These are phyloP conservation scores for Notospermus geniculatus DNA, from an alignment of 1,140 invertebrate species.

Conservation along the genomic window DNA sequence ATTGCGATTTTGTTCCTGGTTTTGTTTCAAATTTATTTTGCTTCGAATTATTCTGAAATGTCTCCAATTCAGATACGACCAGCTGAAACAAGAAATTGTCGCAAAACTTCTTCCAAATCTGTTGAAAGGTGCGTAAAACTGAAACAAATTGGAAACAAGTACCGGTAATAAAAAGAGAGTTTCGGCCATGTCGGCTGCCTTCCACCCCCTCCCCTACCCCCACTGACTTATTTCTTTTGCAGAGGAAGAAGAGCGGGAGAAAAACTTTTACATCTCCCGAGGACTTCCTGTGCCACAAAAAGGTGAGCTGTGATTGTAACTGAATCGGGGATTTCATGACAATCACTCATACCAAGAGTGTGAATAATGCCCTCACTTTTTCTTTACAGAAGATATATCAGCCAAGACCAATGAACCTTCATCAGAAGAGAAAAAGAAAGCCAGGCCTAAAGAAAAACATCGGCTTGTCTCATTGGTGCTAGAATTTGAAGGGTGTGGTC, in stretches of 20 bases:
- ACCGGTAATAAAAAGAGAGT: not conserved
- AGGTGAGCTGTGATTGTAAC: not conserved
- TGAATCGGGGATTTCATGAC: not conserved
- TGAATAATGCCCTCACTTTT: no score
- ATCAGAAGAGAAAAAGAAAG: not conserved
- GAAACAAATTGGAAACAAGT: not conserved
- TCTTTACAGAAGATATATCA: not conserved
- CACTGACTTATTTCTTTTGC: no score
- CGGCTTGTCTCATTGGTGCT: constrained; percentile 9
- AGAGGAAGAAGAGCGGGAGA: constrained; percentile 8
- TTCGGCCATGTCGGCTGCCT: no score
- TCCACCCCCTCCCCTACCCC: no score
- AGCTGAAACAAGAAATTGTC: constrained; percentile 8
- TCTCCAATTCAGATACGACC: constrained; percentile 3
- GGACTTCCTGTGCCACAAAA: not conserved
- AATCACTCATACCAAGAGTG: no score
- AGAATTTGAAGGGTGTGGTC: constrained; percentile 7
- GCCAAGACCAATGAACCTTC: not conserved
- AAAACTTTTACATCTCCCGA: constrained; percentile 1
- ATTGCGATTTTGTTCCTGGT: not conserved
- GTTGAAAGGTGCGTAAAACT: not conserved
- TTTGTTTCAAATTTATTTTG: constrained; percentile 4
- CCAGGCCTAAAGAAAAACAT: not conserved
- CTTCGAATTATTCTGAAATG: not conserved
- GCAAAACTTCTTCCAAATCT: constrained; percentile 6